These are phyloP conservation scores for Pseudomugil tenellus DNA, from an alignment of 2,797 vertebrate genomes.

Conservation along the genomic window DNA sequence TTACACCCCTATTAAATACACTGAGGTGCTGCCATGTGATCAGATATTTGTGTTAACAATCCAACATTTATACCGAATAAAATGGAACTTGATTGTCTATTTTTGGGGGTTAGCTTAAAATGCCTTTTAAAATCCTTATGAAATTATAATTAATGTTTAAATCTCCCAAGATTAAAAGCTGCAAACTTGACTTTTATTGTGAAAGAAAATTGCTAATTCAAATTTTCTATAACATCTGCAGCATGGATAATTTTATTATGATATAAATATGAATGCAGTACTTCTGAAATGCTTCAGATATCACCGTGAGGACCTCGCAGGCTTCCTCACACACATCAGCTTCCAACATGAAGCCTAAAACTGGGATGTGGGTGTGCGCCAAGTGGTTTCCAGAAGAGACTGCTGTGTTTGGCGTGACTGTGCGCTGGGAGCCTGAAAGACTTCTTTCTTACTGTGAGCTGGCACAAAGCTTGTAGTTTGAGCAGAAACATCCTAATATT, in stretches of 20 bases:
- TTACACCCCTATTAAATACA: too few species aligned
- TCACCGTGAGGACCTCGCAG: conserved; percentile 30
- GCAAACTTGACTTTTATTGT: neutral
- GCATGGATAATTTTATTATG: neutral
- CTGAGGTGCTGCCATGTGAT: too few species aligned
- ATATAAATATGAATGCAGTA: conserved; percentile 6
- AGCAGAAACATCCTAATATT: conserved; percentile 67
- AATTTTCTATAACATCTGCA: neutral
- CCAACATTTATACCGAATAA: too few species aligned
- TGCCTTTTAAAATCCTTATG: neutral
- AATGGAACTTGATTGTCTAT: neutral
- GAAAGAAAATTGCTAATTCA: neutral
- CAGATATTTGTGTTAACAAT: too few species aligned
- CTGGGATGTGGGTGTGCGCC: conserved; percentile 61
- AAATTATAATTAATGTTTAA: neutral
- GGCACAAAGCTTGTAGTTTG: conserved; percentile 70
- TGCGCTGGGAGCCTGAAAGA: conserved; percentile 72
- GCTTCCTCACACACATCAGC: conserved; percentile 33
- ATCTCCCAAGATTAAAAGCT: neutral
- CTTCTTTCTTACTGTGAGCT: conserved; percentile 79
- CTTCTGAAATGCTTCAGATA: conserved; percentile 38
- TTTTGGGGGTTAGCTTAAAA: neutral
- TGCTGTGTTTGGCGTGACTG: conserved; percentile 80
- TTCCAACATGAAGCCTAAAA: conserved; percentile 45
- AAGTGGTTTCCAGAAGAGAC: conserved; percentile 84